Conservation (phyloP, 2,113 vertebrate genomes). For the Progne subis region DNA sequence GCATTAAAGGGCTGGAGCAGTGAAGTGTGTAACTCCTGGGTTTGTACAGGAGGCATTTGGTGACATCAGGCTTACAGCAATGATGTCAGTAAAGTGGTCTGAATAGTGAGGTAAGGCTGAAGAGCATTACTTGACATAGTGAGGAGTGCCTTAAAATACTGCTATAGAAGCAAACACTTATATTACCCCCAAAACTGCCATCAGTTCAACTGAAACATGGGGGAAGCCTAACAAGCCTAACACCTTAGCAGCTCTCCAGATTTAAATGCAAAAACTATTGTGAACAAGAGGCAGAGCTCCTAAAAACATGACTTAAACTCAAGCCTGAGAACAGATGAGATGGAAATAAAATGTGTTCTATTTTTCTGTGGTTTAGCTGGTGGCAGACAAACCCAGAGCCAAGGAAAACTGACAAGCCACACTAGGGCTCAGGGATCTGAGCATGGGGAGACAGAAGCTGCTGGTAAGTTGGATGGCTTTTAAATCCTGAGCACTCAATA, state of each 20-base stretch:
- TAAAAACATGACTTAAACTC: background rate
- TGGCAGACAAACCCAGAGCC: background rate
- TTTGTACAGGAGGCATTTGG: background rate
- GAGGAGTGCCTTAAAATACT: background rate
- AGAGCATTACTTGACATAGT: background rate
- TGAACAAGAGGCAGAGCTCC: background rate
- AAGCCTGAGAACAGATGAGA: background rate
- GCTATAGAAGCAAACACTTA: background rate
- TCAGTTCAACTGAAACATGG: fast-evolving
- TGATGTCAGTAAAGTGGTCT: background rate
- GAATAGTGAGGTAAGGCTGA: background rate
- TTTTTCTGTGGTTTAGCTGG: background rate
- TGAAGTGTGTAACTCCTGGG: background rate
- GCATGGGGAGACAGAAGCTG: background rate
- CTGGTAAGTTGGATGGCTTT: background rate
- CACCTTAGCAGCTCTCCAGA: background rate
- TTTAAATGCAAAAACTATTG: background rate
- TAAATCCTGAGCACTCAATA: background rate
- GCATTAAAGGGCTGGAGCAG: background rate
- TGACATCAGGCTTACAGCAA: background rate
- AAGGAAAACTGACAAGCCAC: background rate
- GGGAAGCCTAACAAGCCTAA: background rate
- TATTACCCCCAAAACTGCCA: background rate
- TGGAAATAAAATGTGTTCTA: background rate
- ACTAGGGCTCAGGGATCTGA: background rate